A percentile compares a stretch with the other conserved stretches of the same genome.
These are phyloP conservation scores for Hemicrepidius hirtus DNA, from an alignment of 2,888 invertebrate genomes.

Conservation along the genomic window DNA sequence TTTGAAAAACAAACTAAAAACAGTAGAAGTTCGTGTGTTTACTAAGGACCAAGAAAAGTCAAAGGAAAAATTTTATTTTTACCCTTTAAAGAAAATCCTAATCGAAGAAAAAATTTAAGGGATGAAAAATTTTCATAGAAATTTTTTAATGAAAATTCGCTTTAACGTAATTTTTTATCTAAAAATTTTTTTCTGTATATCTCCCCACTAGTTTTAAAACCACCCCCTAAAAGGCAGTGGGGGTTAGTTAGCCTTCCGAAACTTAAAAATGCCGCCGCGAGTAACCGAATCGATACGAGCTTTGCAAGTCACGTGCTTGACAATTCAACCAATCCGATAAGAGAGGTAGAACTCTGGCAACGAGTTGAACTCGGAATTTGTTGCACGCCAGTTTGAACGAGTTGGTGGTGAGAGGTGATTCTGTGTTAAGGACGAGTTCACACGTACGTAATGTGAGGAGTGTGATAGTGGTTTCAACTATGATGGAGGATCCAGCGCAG, in stretches of 20 bases:
- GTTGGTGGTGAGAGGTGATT: slow-evolving; percentile 65
- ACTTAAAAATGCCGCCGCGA: slow-evolving; percentile 89
- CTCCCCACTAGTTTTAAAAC: slow-evolving; percentile 49
- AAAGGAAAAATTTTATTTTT: background rate
- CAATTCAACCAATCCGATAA: slow-evolving; percentile 46
- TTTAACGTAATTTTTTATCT: slow-evolving; percentile 61
- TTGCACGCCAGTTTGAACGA: slow-evolving; percentile 59
- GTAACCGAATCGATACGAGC: slow-evolving; percentile 86
- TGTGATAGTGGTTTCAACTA: slow-evolving; percentile 63
- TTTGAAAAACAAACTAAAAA: slow-evolving; percentile 70
- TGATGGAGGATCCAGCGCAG: slow-evolving; percentile 75
- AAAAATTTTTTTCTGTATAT: slow-evolving; percentile 58
- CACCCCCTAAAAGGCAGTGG: slow-evolving; percentile 52
- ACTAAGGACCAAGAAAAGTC: slow-evolving; percentile 38
- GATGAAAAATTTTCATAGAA: background rate
- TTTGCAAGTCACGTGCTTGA: slow-evolving; percentile 77
- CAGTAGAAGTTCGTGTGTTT: slow-evolving; percentile 57
- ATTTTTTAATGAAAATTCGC: slow-evolving; percentile 16
- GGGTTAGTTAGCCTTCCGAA: slow-evolving; percentile 67
- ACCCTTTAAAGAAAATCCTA: background rate
- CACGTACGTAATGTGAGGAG: slow-evolving; percentile 72
- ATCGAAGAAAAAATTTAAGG: no score
- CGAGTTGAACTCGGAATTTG: slow-evolving; percentile 49
- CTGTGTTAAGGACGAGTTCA: slow-evolving; percentile 64
- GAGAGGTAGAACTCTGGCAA: slow-evolving; percentile 44